Conservation (phyloP, 2,113 vertebrate genomes). For the Anoplopoma fimbria region DNA sequence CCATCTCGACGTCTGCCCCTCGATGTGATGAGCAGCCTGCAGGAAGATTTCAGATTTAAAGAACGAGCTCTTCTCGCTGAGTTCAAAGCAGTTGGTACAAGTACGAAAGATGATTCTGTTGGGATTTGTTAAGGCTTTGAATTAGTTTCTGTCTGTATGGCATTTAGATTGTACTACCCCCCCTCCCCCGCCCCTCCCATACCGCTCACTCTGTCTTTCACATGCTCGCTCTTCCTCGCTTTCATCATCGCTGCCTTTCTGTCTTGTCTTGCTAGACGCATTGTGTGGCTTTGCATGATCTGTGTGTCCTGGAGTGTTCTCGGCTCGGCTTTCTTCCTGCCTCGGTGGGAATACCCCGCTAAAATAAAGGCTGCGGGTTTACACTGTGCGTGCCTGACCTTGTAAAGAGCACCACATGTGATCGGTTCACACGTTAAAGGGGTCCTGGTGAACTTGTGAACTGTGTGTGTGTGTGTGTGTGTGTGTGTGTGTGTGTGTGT, state of each 20-base stretch:
- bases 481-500: constrained; percentile 22
- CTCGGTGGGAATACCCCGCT: constrained; percentile 31
- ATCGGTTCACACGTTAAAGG: constrained; percentile 65
- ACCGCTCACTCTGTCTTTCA: constrained; percentile 26
- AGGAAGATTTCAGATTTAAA: constrained; percentile 68
- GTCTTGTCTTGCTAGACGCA: constrained; percentile 10
- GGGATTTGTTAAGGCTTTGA: constrained; percentile 74
- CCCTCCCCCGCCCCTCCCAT: constrained; percentile 3
- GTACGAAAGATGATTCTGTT: constrained; percentile 50
- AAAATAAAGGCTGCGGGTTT: constrained; percentile 39
- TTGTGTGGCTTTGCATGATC: constrained; percentile 36
- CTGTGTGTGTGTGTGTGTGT: constrained; percentile 19
- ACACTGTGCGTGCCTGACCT: constrained; percentile 45
- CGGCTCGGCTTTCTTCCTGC: constrained; percentile 18
- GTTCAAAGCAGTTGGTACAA: constrained; percentile 63
- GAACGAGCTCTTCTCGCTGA: constrained; percentile 45
- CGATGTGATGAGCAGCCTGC: constrained; percentile 58
- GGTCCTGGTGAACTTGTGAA: constrained; percentile 67
- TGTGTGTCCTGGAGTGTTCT: constrained; percentile 3
- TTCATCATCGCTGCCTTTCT: constrained; percentile 11
- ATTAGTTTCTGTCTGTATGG: constrained; percentile 65
- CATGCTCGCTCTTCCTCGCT: constrained; percentile 19
- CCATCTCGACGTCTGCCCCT: constrained; percentile 52
- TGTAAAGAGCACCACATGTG: constrained; percentile 56
- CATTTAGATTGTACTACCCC: constrained; percentile 41